Conservation (phyloP, 2,888 invertebrate genomes). For the Aphrophora alni region DNA sequence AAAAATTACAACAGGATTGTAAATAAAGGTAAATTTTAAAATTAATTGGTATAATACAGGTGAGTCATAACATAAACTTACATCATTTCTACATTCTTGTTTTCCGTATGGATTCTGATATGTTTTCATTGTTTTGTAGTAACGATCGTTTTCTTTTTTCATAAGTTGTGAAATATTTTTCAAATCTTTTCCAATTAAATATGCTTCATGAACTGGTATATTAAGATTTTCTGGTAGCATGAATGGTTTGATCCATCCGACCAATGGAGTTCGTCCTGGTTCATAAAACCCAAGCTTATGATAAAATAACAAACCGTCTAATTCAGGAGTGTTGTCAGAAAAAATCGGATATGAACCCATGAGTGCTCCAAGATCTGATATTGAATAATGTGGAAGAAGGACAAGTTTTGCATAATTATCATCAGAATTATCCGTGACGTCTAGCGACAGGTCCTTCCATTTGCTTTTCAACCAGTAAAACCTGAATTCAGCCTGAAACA, state of each 20-base stretch:
- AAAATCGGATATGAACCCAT: conserved; percentile 39
- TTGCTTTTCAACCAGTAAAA: conserved; percentile 83
- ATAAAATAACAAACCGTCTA: conserved; percentile 93
- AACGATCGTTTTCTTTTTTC: background rate
- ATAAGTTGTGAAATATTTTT: background rate
- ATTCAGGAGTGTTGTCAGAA: conserved; percentile 57
- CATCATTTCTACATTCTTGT: background rate
- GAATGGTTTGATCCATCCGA: conserved; percentile 89
- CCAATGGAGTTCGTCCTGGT: conserved; percentile 81
- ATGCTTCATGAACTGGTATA: background rate
- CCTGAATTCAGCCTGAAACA: conserved; percentile 78
- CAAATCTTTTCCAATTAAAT: background rate
- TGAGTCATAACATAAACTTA: too few relatives aligned
- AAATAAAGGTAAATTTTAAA: too few relatives aligned
- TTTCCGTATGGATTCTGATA: background rate
- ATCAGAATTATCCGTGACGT: background rate
- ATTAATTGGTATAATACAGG: too few relatives aligned
- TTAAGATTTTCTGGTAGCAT: conserved; percentile 77
- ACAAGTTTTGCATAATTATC: background rate
- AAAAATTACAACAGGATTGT: too few relatives aligned
- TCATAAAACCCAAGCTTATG: conserved; percentile 83
- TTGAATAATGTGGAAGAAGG: background rate
- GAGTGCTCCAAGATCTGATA: background rate
- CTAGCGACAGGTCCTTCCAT: conserved; percentile 67
- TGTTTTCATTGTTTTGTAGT: background rate